Conservation (phyloP, 2,888 invertebrate genomes). For the Drosophila mimetica region DNA sequence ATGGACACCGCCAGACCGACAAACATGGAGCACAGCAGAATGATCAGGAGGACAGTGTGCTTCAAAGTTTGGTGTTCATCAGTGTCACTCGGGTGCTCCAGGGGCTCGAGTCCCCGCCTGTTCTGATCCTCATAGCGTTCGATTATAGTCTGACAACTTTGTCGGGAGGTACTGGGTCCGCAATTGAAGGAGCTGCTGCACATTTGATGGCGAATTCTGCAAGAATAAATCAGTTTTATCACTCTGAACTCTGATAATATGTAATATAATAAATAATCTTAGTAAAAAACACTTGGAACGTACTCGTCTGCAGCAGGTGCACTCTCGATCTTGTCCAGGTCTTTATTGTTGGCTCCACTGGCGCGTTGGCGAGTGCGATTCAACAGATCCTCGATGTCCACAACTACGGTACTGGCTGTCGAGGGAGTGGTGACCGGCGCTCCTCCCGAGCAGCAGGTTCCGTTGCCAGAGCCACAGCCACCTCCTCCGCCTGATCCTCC, state of each 20-base stretch:
- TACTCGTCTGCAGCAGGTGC: slow-evolving; percentile 58
- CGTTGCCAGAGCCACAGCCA: slow-evolving; percentile 77
- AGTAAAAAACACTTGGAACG: background rate
- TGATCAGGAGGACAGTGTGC: slow-evolving; percentile 92
- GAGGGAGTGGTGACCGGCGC: slow-evolving; percentile 63
- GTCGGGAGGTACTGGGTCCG: slow-evolving; percentile 85
- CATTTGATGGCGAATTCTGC: slow-evolving; percentile 68
- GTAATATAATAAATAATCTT: no score
- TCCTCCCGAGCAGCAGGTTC: slow-evolving; percentile 78
- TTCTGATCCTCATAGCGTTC: slow-evolving; percentile 86
- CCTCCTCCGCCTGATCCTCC: slow-evolving; percentile 51
- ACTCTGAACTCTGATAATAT: rapidly evolving
- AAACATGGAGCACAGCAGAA: slow-evolving; percentile 94
- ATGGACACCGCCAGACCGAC: slow-evolving; percentile 93
- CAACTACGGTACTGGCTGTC: slow-evolving; percentile 83
- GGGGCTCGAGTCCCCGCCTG: slow-evolving; percentile 85
- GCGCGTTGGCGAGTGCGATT: slow-evolving; percentile 64
- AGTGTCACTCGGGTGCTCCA: slow-evolving; percentile 85
- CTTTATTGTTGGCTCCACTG: slow-evolving; percentile 34
- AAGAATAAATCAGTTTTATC: background rate
- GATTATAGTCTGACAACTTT: slow-evolving; percentile 85
- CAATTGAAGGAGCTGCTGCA: slow-evolving; percentile 86
- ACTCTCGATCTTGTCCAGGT: slow-evolving; percentile 58
- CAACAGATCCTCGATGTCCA: slow-evolving; percentile 88
- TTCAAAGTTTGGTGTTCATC: slow-evolving; percentile 90